phyloP scores from a whole-genome alignment of 2,113 vertebrate genomes.

The Cettia cetti region DNA sequence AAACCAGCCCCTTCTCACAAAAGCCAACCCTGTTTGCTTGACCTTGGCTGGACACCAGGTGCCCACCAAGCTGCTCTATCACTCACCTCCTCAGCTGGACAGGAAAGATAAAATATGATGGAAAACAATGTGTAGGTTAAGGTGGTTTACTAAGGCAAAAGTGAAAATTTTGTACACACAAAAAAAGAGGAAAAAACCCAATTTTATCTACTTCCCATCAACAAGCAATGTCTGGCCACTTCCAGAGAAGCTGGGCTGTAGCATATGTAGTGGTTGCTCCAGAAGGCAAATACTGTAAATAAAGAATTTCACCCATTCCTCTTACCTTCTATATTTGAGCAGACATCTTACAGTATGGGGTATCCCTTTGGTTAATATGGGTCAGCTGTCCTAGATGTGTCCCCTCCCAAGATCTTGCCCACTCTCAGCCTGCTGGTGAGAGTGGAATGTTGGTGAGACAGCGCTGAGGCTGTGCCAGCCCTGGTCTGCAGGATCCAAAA shows the following conservation, averaged over 20 bases:
- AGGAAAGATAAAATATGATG: background rate
- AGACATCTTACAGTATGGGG: background rate
- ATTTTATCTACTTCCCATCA: background rate
- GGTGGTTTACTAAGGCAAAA: background rate
- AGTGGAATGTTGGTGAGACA: background rate
- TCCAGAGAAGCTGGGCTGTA: background rate
- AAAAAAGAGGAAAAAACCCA: background rate
- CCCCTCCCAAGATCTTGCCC: rapidly evolving
- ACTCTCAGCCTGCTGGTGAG: rapidly evolving
- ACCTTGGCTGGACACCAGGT: background rate
- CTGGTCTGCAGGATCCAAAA: background rate
- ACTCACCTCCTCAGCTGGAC: background rate
- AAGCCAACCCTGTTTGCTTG: background rate
- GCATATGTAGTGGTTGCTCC: background rate
- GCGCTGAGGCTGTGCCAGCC: rapidly evolving
- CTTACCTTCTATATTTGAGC: background rate
- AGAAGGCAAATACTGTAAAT: background rate
- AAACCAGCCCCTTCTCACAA: background rate
- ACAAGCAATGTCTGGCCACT: background rate
- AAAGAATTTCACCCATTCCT: background rate
- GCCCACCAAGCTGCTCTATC: background rate
- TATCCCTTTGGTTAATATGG: background rate
- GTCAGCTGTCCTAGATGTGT: background rate
- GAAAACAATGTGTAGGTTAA: rapidly evolving
- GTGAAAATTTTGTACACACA: background rate